Base-by-base conservation (phyloP, 2,888 invertebrate genomes). In the Amaurobius ferox region DNA sequence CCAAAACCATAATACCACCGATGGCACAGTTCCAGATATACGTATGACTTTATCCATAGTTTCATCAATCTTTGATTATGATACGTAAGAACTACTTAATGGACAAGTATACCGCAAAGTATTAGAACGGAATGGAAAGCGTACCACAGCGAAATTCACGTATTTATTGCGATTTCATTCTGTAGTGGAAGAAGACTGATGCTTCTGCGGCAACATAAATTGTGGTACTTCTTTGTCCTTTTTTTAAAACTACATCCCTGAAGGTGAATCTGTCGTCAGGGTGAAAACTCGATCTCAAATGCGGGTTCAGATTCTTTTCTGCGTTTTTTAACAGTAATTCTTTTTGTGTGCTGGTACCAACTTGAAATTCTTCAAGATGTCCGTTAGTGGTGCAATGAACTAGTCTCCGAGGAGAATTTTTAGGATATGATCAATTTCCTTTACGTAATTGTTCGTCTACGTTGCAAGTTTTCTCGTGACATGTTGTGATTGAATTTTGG, bases 11-110 rank as follows among this genome's bases (percentile, higher is more conserved):
- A 85, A 68, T 29, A 28, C 28, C 32, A 39, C 73, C 35, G 61
- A 26, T 55, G 55, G 11, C 55, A 55, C 23, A 23, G 55, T 23
- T 55, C 55, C 55, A 55, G 55, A 55, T 55, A 55, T 55, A 55
- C 55, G 55, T 55, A 55, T 55, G 55, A 55, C 55, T 55, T 55
- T 44, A 16, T 44, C 44, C 23, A 55, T 55, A 55, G 23, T 55
- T 55, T 55, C 55, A 55, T 55, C 55, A 55, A 55, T 55, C 23
- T 55, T 23, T 23, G 55, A 55, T 55, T 32, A 55, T 62, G 35
- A 83, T 85, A 85, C 83, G 83, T 85, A 85, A 44, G 76, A 76
- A 85, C 83, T 85, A 85, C 83, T 85, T 85, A 85, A 77, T 48
- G 66, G 71, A 71, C 77, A 71, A 23, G 23, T 28, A 70, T 85